These are phyloP conservation scores for Matsumyia berberina DNA, from an alignment of 2,888 invertebrate species.

Conservation along the genomic window DNA sequence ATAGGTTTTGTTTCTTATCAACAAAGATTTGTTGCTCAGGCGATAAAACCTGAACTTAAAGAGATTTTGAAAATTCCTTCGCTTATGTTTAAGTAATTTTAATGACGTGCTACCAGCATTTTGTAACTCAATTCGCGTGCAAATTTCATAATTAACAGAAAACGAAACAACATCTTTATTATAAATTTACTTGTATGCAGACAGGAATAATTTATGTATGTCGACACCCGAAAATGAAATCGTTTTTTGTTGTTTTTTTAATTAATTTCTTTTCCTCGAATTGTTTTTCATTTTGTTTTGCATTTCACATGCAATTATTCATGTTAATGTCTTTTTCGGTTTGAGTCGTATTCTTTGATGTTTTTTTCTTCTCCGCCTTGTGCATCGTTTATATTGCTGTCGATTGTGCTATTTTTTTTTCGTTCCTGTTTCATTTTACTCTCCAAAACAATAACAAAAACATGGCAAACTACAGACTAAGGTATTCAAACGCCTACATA, in stretches of 20 bases:
- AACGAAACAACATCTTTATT: slow-evolving; percentile 19
- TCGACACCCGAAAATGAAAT: slow-evolving; percentile 12
- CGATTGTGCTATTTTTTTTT: slow-evolving; percentile 62
- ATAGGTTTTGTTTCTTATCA: no score
- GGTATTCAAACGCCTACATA: slow-evolving; percentile 74
- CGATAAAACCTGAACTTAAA: no score
- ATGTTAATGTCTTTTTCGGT: slow-evolving; percentile 76
- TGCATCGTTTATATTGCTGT: slow-evolving; percentile 75
- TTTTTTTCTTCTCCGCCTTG: slow-evolving; percentile 45
- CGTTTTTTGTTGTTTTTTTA: slow-evolving; percentile 46
- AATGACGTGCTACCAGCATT: background rate
- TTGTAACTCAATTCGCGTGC: slow-evolving; percentile 5
- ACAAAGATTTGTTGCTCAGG: no score
- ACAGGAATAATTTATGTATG: slow-evolving; percentile 46
- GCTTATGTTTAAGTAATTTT: no score
- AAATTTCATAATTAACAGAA: slow-evolving; percentile 23
- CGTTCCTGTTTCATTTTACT: slow-evolving; percentile 33
- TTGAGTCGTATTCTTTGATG: slow-evolving; percentile 69
- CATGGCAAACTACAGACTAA: slow-evolving; percentile 59
- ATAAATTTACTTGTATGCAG: slow-evolving; percentile 15
- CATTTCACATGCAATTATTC: slow-evolving; percentile 74
- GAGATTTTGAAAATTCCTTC: no score
- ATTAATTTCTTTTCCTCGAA: slow-evolving; percentile 63
- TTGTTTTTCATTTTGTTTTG: slow-evolving; percentile 52
- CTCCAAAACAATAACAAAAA: slow-evolving; percentile 58